A percentile compares a stretch with the other conserved stretches of the same genome.
Evolutionary conservation across 2,113 vertebrate species (phyloP).

Genomic region (Brienomyrus brachyistius): DNA sequence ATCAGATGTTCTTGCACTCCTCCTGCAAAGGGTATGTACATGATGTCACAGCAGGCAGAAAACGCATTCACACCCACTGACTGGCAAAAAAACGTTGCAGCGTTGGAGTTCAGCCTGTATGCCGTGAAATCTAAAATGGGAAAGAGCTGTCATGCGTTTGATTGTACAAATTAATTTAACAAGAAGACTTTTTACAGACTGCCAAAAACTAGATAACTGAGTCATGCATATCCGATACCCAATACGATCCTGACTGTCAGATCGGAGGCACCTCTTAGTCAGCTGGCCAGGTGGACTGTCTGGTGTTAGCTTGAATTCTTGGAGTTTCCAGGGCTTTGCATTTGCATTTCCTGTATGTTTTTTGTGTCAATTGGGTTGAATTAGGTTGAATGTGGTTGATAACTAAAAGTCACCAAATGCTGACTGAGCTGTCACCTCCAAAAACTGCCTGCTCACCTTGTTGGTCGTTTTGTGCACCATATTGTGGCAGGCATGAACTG

Average conservation of each 20-base stretch:
- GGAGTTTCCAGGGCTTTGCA: neutral
- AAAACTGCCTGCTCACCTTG: neutral
- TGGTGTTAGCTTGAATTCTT: neutral
- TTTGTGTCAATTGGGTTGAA: neutral
- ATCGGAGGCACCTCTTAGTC: neutral
- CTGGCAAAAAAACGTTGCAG: neutral
- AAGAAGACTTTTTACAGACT: neutral
- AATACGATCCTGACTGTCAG: neutral
- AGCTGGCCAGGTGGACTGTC: neutral
- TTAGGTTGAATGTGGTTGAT: neutral
- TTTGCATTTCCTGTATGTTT: neutral
- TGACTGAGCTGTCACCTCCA: neutral
- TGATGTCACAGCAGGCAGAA: neutral
- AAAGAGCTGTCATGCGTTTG: neutral
- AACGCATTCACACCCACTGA: neutral
- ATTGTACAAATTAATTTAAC: neutral
- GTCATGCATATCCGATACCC: neutral
- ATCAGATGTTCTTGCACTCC: neutral
- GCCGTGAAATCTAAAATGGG: too few relatives aligned
- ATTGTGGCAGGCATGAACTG: constrained; percentile 72
- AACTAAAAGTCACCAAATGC: neutral
- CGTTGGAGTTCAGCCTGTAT: neutral
- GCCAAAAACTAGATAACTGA: neutral
- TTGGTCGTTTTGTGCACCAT: neutral
- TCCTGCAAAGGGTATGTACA: neutral